Conservation (phyloP, 2,888 invertebrate genomes). For the Ptychoptera contaminata region DNA sequence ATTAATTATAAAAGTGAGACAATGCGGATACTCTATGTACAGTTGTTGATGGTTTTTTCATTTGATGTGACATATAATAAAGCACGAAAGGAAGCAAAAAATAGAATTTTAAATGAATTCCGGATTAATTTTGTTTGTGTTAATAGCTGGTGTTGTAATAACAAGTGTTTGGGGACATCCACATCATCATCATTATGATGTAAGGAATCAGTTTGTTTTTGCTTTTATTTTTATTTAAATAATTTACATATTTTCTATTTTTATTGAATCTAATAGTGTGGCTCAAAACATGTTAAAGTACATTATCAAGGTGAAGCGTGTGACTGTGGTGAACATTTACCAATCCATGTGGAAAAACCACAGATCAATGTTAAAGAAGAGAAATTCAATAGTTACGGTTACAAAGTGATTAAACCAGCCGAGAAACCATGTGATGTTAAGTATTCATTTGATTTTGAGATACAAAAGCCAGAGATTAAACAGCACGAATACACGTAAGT, state of each 20-base stretch:
- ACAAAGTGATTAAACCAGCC: constrained; percentile 19
- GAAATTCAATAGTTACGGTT: constrained; percentile 16
- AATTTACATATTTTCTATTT: background rate
- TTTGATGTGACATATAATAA: too few relatives aligned
- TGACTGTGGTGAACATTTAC: constrained; percentile 7
- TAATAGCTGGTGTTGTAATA: too few relatives aligned
- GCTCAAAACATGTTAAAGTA: background rate
- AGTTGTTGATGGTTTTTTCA: too few relatives aligned
- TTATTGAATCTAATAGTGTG: background rate
- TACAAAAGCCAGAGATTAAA: constrained; percentile 20
- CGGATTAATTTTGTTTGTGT: too few relatives aligned
- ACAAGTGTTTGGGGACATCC: too few relatives aligned
- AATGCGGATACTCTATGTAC: too few relatives aligned
- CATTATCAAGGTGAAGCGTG: background rate
- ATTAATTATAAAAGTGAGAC: too few relatives aligned
- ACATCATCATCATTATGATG: too few relatives aligned
- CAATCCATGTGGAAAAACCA: constrained; percentile 12
- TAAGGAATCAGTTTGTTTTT: background rate
- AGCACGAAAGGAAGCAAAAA: too few relatives aligned
- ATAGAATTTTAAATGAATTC: too few relatives aligned
- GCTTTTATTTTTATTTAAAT: background rate
- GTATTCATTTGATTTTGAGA: constrained; percentile 21
- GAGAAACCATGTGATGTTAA: constrained; percentile 15
- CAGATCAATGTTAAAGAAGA: background rate
- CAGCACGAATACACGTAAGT: background rate